Evolutionary conservation across 2,797 vertebrate species (phyloP).

Genomic region (Thamnophis elegans): DNA sequence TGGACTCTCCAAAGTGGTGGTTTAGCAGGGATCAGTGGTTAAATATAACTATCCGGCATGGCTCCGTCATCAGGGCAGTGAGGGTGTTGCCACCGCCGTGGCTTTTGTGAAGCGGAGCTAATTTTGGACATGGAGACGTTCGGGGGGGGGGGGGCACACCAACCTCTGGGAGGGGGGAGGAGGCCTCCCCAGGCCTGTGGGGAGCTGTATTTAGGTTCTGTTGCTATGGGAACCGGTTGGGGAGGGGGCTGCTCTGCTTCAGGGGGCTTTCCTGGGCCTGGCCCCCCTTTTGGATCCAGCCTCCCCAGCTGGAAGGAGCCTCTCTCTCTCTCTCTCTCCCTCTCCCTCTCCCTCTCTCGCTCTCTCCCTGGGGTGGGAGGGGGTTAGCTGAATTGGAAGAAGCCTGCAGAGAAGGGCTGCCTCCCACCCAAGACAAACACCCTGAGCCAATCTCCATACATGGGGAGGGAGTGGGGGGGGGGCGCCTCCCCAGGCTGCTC

Average conservation of each 20-base stretch:
- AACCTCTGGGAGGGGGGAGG: constrained; percentile 37
- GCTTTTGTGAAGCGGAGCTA: neutral
- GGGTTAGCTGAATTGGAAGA: neutral
- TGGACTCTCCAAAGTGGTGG: neutral
- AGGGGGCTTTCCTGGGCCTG: neutral
- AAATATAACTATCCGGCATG: accelerated
- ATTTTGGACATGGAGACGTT: constrained; percentile 4
- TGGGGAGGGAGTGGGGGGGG: too few species aligned
- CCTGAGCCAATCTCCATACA: too few species aligned
- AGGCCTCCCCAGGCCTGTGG: constrained; percentile 46
- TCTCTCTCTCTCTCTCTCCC: too few species aligned
- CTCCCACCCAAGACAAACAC: too few species aligned
- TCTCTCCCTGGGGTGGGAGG: neutral
- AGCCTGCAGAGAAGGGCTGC: neutral
- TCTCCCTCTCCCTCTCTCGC: too few species aligned
- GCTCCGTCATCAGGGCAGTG: neutral
- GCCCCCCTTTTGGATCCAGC: too few species aligned
- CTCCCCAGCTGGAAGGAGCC: too few species aligned
- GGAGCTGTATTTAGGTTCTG: constrained; percentile 58
- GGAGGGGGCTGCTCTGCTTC: constrained; percentile 25
- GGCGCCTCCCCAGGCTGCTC: too few species aligned
- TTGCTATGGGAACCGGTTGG: constrained; percentile 62
- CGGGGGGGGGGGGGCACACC: constrained; percentile 37
- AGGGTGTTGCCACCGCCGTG: neutral
- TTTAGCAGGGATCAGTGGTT: accelerated